phyloP scores from a whole-genome alignment of 2,113 vertebrate species.

The Coptodon rendalli region DNA sequence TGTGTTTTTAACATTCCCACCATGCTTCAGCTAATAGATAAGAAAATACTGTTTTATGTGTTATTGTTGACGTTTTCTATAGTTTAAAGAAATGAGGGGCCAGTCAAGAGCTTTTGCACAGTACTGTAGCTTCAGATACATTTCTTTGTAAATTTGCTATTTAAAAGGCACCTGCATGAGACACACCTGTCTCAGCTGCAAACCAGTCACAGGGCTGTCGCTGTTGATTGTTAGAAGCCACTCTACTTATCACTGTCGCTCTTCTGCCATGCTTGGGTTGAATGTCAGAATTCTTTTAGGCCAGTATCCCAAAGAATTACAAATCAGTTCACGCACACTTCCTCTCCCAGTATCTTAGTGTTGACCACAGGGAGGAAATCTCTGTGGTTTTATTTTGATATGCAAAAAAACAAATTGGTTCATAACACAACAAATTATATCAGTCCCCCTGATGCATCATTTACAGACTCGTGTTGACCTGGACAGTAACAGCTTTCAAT shows the following conservation, averaged over 20 bases:
- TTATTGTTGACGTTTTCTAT: background rate
- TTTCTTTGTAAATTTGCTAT: background rate
- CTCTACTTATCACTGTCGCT: background rate
- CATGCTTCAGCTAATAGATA: background rate
- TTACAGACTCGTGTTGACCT: background rate
- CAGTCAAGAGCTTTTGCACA: background rate
- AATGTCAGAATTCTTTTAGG: background rate
- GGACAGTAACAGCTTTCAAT: background rate
- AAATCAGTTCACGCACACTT: background rate
- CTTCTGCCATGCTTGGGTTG: background rate
- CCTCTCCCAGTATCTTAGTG: background rate
- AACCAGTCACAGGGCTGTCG: background rate
- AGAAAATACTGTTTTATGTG: background rate
- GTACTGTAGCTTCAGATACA: background rate
- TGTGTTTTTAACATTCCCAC: background rate
- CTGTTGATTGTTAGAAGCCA: background rate
- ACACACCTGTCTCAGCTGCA: background rate
- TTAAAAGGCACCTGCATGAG: background rate
- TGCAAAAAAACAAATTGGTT: background rate
- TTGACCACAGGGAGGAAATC: background rate
- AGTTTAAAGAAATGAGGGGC: background rate
- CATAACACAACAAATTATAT: background rate
- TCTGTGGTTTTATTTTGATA: background rate
- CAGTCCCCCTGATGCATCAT: constrained; percentile 22
- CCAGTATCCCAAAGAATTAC: background rate